These are phyloP conservation scores for Rhynchophorus ferrugineus DNA, from an alignment of 1,140 invertebrate genomes.

Conservation along the genomic window DNA sequence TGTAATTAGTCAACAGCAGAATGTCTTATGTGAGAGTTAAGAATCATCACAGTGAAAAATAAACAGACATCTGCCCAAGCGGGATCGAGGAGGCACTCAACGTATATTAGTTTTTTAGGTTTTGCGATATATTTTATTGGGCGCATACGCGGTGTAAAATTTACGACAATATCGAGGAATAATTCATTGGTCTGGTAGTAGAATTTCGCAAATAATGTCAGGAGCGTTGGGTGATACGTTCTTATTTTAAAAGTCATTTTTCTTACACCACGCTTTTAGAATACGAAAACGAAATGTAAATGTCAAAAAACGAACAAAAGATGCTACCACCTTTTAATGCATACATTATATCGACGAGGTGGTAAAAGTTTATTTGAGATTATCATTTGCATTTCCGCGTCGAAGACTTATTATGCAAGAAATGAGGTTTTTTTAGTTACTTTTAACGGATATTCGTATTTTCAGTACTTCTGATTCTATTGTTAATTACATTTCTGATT, in stretches of 20 bases:
- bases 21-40: too few species aligned
- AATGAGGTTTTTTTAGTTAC: too few species aligned
- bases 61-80: slow-evolving; percentile 15
- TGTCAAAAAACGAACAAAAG: slow-evolving; percentile 6
- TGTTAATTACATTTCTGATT: too few species aligned
- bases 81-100: slow-evolving; percentile 21
- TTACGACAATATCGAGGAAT: slow-evolving; percentile 23
- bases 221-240: slow-evolving; percentile 12
- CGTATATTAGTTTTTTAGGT: slow-evolving; percentile 21
- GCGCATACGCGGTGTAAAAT: slow-evolving; percentile 17
- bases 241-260: slow-evolving; percentile 11
- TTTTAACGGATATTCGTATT: too few species aligned
- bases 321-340: neutral
- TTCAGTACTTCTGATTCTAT: too few species aligned
- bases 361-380: neutral
- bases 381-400: neutral
- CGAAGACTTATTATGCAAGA: too few species aligned
- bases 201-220: slow-evolving; percentile 19
- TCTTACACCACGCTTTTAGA: slow-evolving; percentile 10
- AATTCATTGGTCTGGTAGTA: slow-evolving; percentile 20
- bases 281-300: slow-evolving; percentile 12
- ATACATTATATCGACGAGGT: neutral
- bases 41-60: slow-evolving; percentile 19
- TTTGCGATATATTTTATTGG: slow-evolving; percentile 23
- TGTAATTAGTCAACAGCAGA: too few species aligned